Evolutionary conservation across 2,888 invertebrate species (phyloP).

Genomic region (Andrena haemorrhoa): DNA sequence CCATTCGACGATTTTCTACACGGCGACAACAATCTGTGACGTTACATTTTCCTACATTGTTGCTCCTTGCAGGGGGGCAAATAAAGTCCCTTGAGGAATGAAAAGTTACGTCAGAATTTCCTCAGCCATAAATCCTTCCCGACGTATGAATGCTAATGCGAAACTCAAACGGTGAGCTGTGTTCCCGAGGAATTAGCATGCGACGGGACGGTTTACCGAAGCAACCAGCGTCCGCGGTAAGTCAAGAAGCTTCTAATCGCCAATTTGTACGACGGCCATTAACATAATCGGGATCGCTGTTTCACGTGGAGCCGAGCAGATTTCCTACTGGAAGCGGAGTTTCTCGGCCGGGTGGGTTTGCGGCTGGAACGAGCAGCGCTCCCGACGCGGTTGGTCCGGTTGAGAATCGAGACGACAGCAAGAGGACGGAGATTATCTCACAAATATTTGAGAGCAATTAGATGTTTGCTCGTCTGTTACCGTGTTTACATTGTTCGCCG

Average conservation of each 20-base stretch:
- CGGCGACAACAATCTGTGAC: not conserved
- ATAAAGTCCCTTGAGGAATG: not conserved
- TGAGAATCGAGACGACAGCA: constrained; percentile 64
- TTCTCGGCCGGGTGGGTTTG: constrained; percentile 54
- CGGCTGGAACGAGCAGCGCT: constrained; percentile 34
- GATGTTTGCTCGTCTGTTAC: constrained; percentile 82
- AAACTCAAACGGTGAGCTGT: constrained; percentile 39
- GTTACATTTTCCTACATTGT: not conserved
- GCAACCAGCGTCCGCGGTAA: constrained; percentile 17
- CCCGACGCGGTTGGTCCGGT: constrained; percentile 51
- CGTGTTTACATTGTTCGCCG: constrained; percentile 80
- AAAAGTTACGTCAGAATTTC: constrained; percentile 17
- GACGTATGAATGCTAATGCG: constrained; percentile 8
- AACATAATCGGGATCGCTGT: not conserved
- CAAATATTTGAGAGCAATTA: constrained; percentile 84
- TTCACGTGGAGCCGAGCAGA: constrained; percentile 12
- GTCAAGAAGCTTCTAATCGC: constrained; percentile 14
- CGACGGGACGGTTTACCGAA: constrained; percentile 19
- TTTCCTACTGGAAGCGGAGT: constrained; percentile 6
- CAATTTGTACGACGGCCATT: not conserved
- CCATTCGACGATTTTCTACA: not conserved
- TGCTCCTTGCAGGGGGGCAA: not conserved
- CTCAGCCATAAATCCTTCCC: constrained; percentile 39
- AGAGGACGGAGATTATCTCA: constrained; percentile 78
- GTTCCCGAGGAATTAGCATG: constrained; percentile 29